Base-by-base conservation (phyloP, 2,888 invertebrate species). In the Drosophila borborema region DNA sequence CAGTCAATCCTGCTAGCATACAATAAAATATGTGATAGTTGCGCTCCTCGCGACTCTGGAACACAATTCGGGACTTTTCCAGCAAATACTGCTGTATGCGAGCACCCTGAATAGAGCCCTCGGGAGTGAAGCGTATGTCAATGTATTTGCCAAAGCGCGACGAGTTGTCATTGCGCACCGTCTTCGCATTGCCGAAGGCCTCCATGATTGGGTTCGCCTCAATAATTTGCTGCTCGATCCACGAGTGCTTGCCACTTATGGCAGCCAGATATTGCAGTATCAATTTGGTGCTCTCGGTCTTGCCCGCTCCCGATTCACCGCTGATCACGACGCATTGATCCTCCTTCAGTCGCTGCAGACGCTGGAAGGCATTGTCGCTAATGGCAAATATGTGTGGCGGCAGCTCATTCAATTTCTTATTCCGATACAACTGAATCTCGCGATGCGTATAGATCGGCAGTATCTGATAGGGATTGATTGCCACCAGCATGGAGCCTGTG, bases 21-120 rank as follows among this genome's bases (percentile, higher is more conserved):
- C 98, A 96, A 92, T 99, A 99, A 94, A 99, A 99, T 75, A 99
- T 97, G 92, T 99, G 99, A 92, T 99, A 99, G 93, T 99, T 99
- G 80, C 98, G 95, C 93, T 99, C 99, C 59, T 97, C 98, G 62
- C 94, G 94, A 81, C 96, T 97, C 93, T 98, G 97, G n/a, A 95
- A 96, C 0, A 98, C 98, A 67, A 99, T 97, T 45, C 99, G 94
- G 0, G 98, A 98, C 92, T 99, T 99, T 92, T 99, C 99, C 82
- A 99, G 93, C 51, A 99, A 94, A 93, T 99, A 99, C 91, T 99
- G 98, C 79, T 99, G 98, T 68, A 99, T 98, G 90, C 96, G 96
- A 0, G 99, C 99, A 0, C 98, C 98, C 93, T 98, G 97, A 77
- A 99, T 99, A 0, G 95, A 95, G 9, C 98, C 98, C 73, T 95